phyloP scores from a whole-genome alignment of 2,888 invertebrate species.

The Vannuccia rotundouncinata region DNA sequence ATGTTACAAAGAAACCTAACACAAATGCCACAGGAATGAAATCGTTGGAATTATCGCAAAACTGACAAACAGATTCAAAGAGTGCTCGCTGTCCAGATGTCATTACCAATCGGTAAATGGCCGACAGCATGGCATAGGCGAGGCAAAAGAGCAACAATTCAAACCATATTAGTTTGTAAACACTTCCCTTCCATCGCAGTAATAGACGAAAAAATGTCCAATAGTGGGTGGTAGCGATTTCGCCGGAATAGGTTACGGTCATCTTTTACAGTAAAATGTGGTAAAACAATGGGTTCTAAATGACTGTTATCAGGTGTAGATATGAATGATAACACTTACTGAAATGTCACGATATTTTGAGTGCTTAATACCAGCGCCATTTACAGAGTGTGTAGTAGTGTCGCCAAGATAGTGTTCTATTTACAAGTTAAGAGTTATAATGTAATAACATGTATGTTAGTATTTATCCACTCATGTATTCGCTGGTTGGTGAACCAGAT shows the following conservation, averaged over 20 bases:
- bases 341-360: too few species aligned
- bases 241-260: conserved; percentile 30
- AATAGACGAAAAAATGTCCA: conserved; percentile 31
- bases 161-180: conserved; percentile 36
- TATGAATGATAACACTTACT: too few species aligned
- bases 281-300: too few species aligned
- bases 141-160: conserved; percentile 24
- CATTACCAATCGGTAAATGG: conserved; percentile 20
- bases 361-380: too few species aligned
- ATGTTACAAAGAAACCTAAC: conserved; percentile 39
- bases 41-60: neutral
- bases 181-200: conserved; percentile 34
- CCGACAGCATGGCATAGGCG: neutral
- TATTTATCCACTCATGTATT: too few species aligned
- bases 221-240: conserved; percentile 11
- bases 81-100: neutral
- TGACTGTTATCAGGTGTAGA: too few species aligned
- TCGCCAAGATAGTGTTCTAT: too few species aligned
- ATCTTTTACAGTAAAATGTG: too few species aligned
- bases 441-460: too few species aligned
- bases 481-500: too few species aligned
- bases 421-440: too few species aligned
- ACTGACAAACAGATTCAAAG: conserved; percentile 31
- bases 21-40: conserved; percentile 41
- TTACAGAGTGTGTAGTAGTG: too few species aligned